phyloP scores from a whole-genome alignment of 2,797 vertebrate species.

The Columba guinea region DNA sequence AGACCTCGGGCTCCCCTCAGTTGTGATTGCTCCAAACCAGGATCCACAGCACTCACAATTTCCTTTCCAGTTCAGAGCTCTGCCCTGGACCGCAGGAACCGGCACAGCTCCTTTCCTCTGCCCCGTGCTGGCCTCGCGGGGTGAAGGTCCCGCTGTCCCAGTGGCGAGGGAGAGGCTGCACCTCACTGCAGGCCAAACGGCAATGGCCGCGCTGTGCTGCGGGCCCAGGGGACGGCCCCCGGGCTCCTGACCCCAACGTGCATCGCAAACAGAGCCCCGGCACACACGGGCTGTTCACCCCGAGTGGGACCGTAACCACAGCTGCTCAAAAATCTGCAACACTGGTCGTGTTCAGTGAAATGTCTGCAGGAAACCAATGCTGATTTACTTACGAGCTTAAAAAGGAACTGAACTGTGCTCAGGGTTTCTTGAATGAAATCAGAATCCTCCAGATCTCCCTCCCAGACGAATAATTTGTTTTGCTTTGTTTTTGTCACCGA shows the following conservation, averaged over 20 bases:
- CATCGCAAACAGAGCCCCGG: neutral
- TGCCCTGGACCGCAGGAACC: fast-evolving
- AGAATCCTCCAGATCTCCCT: neutral
- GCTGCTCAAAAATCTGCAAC: neutral
- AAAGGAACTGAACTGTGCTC: neutral
- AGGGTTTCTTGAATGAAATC: neutral
- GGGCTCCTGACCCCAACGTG: neutral
- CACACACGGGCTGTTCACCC: neutral
- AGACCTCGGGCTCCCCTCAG: neutral
- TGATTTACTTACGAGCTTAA: neutral
- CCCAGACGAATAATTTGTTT: neutral
- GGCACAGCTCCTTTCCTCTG: neutral
- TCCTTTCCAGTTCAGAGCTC: neutral
- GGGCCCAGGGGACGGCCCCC: fast-evolving
- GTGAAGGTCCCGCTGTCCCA: neutral
- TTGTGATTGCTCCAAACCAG: neutral
- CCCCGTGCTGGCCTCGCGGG: neutral
- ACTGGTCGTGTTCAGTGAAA: neutral
- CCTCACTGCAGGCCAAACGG: neutral
- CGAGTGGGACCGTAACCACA: neutral
- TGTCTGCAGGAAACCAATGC: neutral
- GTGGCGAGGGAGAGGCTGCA: neutral
- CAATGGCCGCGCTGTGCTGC: neutral
- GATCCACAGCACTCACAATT: neutral
- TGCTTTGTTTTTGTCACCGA: neutral